These are phyloP conservation scores for Esox masquinongy DNA, from an alignment of 2,797 vertebrate species.

Conservation along the genomic window DNA sequence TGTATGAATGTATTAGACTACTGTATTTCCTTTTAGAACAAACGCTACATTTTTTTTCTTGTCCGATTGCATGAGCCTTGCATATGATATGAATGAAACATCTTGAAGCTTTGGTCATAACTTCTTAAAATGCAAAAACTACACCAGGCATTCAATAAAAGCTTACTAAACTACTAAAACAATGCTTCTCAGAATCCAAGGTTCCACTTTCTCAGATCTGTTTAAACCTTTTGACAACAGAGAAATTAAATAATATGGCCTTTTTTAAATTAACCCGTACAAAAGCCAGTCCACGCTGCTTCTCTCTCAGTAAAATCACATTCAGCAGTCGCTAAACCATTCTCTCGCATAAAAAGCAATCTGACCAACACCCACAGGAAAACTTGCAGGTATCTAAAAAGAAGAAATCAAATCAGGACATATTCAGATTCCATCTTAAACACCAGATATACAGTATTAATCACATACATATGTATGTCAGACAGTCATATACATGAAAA, in stretches of 20 bases:
- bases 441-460: constrained; percentile 83
- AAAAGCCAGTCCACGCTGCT: constrained; percentile 81
- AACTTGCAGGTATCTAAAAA: constrained; percentile 68
- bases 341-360: constrained; percentile 74
- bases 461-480: constrained; percentile 69
- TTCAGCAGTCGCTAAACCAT: constrained; percentile 85
- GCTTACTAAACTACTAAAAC: constrained; percentile 47
- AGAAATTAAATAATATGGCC: constrained; percentile 84
- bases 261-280: constrained; percentile 83
- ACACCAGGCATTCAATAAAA: constrained; percentile 45
- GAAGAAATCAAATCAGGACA: constrained; percentile 66
- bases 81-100: constrained; percentile 68
- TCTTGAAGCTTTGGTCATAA: constrained; percentile 79
- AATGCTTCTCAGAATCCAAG: constrained; percentile 72
- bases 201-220: constrained; percentile 79
- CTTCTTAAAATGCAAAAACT: constrained; percentile 57
- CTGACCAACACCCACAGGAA: constrained; percentile 72
- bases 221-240: constrained; percentile 77
- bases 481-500: constrained; percentile 63
- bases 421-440: constrained; percentile 72
- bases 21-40: constrained; percentile 2
- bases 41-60: constrained; percentile 59
- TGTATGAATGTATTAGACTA: background rate
- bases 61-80: constrained; percentile 71
- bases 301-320: constrained; percentile 83